Evolutionary conservation across 2,113 vertebrate species (phyloP).

Genomic region (Riparia riparia): DNA sequence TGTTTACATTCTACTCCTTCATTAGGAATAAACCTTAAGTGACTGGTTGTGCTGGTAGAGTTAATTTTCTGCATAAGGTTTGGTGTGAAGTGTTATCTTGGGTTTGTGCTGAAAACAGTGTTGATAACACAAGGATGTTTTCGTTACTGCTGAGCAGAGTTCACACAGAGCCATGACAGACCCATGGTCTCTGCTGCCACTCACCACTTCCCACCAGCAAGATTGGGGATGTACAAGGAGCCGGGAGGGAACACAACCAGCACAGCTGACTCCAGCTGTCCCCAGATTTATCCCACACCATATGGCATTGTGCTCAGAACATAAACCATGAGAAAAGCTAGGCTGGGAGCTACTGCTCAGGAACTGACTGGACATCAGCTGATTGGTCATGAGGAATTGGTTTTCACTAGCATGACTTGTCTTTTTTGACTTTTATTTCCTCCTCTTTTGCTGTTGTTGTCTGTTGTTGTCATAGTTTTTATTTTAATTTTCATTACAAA

Average conservation of each 20-base stretch:
- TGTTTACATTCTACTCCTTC: neutral
- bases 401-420: neutral
- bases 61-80: neutral
- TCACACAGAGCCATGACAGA: neutral
- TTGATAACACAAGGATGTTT: neutral
- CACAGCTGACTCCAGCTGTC: too few species aligned
- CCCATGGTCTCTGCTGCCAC: neutral
- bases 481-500: neutral
- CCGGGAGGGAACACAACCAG: neutral
- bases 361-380: fast-evolving
- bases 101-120: neutral
- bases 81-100: neutral
- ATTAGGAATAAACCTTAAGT: neutral
- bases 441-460: too few species aligned
- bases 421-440: neutral
- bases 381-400: neutral
- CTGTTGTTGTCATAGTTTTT: fast-evolving
- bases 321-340: neutral
- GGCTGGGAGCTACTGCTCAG: fast-evolving
- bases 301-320: neutral
- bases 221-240: fast-evolving
- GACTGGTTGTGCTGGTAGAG: neutral
- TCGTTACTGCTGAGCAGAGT: neutral
- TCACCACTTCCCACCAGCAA: neutral
- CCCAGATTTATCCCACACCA: too few species aligned